phyloP scores from a whole-genome alignment of 2,113 vertebrate species.

The Erinaceus europaeus region DNA sequence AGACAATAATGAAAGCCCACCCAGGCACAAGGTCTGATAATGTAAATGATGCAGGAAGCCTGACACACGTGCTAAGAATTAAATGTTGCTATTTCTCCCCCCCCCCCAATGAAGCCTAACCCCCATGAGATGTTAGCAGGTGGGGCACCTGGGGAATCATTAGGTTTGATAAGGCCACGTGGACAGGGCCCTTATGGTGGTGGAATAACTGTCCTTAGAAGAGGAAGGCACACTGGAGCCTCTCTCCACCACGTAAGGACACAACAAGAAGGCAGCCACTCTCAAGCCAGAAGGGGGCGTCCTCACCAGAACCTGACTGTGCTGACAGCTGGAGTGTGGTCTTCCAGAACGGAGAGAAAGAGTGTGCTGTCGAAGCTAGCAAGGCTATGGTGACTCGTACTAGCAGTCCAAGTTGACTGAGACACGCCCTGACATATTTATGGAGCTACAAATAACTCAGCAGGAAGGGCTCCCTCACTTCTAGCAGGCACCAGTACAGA shows the following conservation, averaged over 20 bases:
- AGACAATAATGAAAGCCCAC: neutral
- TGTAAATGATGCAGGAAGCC: too few relatives aligned
- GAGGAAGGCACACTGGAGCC: neutral
- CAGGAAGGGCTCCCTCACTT: neutral
- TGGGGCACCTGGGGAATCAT: neutral
- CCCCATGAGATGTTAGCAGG: neutral
- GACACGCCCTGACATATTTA: neutral
- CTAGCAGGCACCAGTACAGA: neutral
- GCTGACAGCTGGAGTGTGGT: neutral
- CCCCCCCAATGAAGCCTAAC: neutral
- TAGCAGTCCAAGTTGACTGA: neutral
- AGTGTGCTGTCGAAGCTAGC: neutral
- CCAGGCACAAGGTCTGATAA: neutral
- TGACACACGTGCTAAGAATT: neutral
- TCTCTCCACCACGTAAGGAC: neutral
- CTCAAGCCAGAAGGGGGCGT: neutral
- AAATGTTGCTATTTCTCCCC: neutral
- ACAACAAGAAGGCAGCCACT: neutral
- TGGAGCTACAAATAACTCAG: neutral
- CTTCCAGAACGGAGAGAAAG: neutral
- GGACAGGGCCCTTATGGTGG: rapidly evolving
- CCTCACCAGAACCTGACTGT: neutral
- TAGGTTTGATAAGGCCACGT: neutral
- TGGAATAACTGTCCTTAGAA: neutral
- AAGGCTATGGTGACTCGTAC: too few relatives aligned